Evolutionary conservation across 2,113 vertebrate species (phyloP).

Genomic region (Eira barbara): DNA sequence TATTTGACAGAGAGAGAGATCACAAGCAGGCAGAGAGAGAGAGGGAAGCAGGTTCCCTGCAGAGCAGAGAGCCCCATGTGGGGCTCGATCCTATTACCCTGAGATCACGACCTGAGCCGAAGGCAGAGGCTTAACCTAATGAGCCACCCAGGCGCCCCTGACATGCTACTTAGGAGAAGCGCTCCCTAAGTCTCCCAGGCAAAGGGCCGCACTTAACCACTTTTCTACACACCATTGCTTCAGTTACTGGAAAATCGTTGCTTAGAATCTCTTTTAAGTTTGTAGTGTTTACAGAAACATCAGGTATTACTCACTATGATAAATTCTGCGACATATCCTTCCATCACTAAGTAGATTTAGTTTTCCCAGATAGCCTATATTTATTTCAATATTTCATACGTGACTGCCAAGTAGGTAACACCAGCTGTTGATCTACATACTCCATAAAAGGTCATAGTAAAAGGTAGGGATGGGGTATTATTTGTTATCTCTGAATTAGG

Average conservation of each 20-base stretch:
- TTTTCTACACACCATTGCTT: not conserved
- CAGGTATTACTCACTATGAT: not conserved
- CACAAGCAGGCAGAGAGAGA: too few relatives aligned
- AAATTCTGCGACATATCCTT: not conserved
- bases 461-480: not conserved
- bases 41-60: too few relatives aligned
- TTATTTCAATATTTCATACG: not conserved
- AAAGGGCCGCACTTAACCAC: not conserved
- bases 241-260: not conserved
- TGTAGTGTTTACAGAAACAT: not conserved
- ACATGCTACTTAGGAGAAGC: not conserved
- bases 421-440: not conserved
- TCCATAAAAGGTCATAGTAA: not conserved
- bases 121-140: too few relatives aligned
- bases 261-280: not conserved
- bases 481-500: not conserved
- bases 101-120: too few relatives aligned
- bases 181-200: not conserved
- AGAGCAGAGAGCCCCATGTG: too few relatives aligned
- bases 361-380: not conserved
- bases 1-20: too few relatives aligned
- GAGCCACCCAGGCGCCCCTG: too few relatives aligned
- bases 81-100: too few relatives aligned
- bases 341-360: not conserved
- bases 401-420: not conserved